A percentile compares a stretch with the other conserved stretches of the same genome.
These are phyloP conservation scores for Epinotia bilunana DNA, from an alignment of 2,888 invertebrate species.

Conservation along the genomic window DNA sequence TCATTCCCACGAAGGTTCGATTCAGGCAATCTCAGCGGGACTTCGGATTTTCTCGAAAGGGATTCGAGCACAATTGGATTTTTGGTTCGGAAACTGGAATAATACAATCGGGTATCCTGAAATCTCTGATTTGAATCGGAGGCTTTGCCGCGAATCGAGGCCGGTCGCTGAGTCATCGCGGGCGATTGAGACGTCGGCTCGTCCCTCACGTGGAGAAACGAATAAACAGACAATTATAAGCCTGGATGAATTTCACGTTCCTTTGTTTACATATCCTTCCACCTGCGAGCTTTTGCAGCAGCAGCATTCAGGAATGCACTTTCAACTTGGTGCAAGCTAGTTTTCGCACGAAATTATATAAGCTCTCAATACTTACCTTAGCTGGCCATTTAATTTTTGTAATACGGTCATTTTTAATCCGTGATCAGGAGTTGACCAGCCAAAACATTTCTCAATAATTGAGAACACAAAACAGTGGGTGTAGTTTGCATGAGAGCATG, in stretches of 20 bases:
- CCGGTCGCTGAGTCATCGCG: conserved; percentile 65
- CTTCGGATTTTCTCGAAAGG: conserved; percentile 76
- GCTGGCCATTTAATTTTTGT: too few species aligned
- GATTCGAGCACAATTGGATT: conserved; percentile 82
- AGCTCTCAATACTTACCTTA: too few species aligned
- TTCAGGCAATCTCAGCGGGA: conserved; percentile 82
- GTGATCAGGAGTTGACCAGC: too few species aligned
- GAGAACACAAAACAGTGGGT: too few species aligned
- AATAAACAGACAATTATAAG: conserved; percentile 26
- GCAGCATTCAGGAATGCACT: not conserved
- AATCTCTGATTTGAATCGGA: conserved; percentile 83
- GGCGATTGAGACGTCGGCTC: conserved; percentile 22
- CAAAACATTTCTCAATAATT: too few species aligned
- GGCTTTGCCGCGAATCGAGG: conserved; percentile 77
- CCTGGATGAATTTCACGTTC: conserved; percentile 2
- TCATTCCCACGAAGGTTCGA: conserved; percentile 74
- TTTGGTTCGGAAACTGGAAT: conserved; percentile 84
- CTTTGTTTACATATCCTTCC: not conserved
- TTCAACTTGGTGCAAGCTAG: too few species aligned
- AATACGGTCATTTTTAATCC: too few species aligned
- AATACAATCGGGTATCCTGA: conserved; percentile 83
- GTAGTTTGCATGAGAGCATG: too few species aligned
- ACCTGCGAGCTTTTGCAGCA: too few species aligned
- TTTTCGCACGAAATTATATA: too few species aligned
- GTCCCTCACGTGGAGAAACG: conserved; percentile 18